Conservation (phyloP, 2,113 vertebrate species). For the Canis aureus region DNA sequence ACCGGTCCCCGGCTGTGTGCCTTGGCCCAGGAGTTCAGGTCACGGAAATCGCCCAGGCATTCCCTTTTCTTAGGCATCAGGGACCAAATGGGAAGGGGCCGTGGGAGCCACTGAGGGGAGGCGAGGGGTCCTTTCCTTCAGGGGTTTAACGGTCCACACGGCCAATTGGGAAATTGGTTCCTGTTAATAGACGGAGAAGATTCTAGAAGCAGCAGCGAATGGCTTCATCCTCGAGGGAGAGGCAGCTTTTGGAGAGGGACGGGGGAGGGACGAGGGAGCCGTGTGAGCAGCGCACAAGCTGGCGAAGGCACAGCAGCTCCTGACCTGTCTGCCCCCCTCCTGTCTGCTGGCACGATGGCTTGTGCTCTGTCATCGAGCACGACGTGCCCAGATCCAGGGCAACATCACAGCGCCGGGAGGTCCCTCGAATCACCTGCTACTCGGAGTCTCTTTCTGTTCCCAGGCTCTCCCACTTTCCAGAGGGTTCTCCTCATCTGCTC, state of each 20-base stretch:
- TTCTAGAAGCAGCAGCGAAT: rapidly evolving
- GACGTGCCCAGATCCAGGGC: rapidly evolving
- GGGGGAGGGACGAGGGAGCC: too few relatives aligned
- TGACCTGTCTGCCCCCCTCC: neutral
- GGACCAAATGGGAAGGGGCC: neutral
- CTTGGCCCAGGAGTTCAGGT: neutral
- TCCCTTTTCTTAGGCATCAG: rapidly evolving
- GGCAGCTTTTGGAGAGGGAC: neutral
- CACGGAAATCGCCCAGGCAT: rapidly evolving
- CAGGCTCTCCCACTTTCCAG: too few relatives aligned
- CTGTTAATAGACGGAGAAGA: too few relatives aligned
- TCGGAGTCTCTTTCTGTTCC: neutral
- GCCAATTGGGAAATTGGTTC: rapidly evolving
- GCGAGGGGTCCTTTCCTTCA: rapidly evolving
- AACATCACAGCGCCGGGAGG: rapidly evolving
- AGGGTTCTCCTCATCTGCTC: rapidly evolving
- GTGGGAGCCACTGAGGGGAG: neutral
- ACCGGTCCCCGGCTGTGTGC: rapidly evolving
- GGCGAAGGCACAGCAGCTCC: rapidly evolving
- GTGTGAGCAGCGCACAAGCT: rapidly evolving
- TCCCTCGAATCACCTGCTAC: rapidly evolving
- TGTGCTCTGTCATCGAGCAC: rapidly evolving
- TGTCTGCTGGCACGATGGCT: rapidly evolving
- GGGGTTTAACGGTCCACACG: rapidly evolving
- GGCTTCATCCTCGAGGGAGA: rapidly evolving